Percentiles rank a stretch among this genome's conserved stretches.
Conservation (phyloP, 2,797 vertebrate species). For the Brachymystax lenok region DNA sequence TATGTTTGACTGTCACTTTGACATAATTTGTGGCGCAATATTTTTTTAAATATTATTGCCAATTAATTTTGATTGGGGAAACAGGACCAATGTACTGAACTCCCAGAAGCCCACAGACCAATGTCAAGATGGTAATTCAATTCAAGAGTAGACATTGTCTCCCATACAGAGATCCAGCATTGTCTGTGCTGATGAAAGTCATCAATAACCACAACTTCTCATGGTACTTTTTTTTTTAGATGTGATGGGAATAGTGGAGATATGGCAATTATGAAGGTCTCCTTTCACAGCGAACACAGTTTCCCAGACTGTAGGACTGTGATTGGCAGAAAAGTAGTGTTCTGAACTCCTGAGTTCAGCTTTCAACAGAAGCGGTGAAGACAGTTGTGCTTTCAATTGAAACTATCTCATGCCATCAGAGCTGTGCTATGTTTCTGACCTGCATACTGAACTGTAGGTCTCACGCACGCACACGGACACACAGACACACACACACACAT, state of each 20-base stretch:
- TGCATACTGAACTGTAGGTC: not conserved
- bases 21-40: not conserved
- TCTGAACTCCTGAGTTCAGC: too few species aligned
- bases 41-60: not conserved
- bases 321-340: conserved; percentile 22
- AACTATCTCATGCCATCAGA: not conserved
- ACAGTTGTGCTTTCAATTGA: not conserved
- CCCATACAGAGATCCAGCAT: conserved; percentile 41
- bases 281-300: conserved; percentile 32
- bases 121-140: conserved; percentile 54
- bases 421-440: not conserved
- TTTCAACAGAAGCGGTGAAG: not conserved
- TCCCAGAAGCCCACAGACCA: conserved; percentile 43
- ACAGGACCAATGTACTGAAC: conserved; percentile 29
- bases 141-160: conserved; percentile 46
- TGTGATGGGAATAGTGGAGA: conserved; percentile 42
- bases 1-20: not conserved
- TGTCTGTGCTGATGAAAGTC: conserved; percentile 46
- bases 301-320: conserved; percentile 34
- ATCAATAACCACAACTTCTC: conserved; percentile 41
- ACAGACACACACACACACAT: not conserved
- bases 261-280: conserved; percentile 41
- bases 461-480: not conserved
- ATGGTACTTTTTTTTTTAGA: conserved; percentile 50
- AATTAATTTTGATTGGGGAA: conserved; percentile 17